Conservation (phyloP, 1,140 invertebrate species). For the Armadillidium nasatum region DNA sequence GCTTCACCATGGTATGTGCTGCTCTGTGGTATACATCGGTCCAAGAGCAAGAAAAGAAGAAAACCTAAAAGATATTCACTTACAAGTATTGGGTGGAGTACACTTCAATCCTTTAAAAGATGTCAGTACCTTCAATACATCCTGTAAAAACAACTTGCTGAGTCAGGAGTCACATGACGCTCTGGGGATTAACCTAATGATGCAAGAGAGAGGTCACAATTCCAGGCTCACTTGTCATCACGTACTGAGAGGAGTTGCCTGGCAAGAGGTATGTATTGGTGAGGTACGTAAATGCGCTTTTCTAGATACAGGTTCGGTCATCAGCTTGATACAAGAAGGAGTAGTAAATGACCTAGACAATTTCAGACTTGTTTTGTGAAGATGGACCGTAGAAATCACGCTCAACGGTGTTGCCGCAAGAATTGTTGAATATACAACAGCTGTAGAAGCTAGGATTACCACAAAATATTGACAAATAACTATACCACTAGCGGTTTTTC, state of each 20-base stretch:
- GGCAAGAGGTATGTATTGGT: neutral
- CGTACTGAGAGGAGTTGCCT: neutral
- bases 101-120: neutral
- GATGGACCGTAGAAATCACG: neutral
- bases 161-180: neutral
- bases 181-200: neutral
- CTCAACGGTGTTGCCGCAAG: neutral
- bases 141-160: neutral
- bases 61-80: neutral
- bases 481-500: neutral
- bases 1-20: neutral
- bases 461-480: neutral
- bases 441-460: neutral
- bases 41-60: slow-evolving; percentile 1
- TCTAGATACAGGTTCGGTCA: neutral
- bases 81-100: neutral
- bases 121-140: neutral
- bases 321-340: neutral
- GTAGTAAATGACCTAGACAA: neutral
- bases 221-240: neutral
- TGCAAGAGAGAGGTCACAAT: neutral
- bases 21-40: neutral
- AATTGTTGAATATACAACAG: neutral
- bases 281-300: neutral
- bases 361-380: neutral